Evolutionary conservation across 1,140 invertebrate species (phyloP).

Genomic region (Nomia melanderi): DNA sequence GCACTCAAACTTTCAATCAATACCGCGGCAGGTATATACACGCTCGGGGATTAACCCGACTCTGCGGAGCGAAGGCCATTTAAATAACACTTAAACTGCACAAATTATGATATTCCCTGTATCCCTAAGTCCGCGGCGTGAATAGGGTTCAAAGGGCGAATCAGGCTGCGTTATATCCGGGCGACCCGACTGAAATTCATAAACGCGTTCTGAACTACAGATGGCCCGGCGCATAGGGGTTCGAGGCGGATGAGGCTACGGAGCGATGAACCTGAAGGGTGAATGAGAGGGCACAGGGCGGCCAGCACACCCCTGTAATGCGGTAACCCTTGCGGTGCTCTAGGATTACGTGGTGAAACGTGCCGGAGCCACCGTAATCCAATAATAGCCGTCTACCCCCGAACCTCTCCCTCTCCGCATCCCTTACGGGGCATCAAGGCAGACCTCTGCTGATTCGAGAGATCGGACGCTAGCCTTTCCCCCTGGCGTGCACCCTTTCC

Average conservation of each 20-base stretch:
- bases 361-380: slow-evolving; percentile 57
- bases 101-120: background rate
- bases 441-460: slow-evolving; percentile 47
- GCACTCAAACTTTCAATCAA: no score
- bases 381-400: slow-evolving; percentile 52
- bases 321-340: slow-evolving; percentile 42
- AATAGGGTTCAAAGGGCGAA: slow-evolving; percentile 37
- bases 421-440: slow-evolving; percentile 13
- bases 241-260: slow-evolving; percentile 1
- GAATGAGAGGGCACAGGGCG: slow-evolving; percentile 38
- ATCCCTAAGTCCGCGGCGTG: slow-evolving; percentile 6
- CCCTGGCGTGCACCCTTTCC: background rate
- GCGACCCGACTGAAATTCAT: slow-evolving; percentile 23
- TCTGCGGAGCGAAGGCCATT: background rate
- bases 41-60: no score
- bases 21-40: no score
- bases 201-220: slow-evolving; percentile 37
- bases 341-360: slow-evolving; percentile 59
- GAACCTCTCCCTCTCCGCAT: slow-evolving; percentile 4
- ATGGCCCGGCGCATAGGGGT: slow-evolving; percentile 10
- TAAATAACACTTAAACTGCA: background rate
- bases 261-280: slow-evolving; percentile 26
- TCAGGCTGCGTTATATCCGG: slow-evolving; percentile 20
- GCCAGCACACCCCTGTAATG: slow-evolving; percentile 35
- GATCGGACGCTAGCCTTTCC: background rate